These are phyloP conservation scores for Isichthys henryi DNA, from an alignment of 2,113 vertebrate genomes.

Conservation along the genomic window DNA sequence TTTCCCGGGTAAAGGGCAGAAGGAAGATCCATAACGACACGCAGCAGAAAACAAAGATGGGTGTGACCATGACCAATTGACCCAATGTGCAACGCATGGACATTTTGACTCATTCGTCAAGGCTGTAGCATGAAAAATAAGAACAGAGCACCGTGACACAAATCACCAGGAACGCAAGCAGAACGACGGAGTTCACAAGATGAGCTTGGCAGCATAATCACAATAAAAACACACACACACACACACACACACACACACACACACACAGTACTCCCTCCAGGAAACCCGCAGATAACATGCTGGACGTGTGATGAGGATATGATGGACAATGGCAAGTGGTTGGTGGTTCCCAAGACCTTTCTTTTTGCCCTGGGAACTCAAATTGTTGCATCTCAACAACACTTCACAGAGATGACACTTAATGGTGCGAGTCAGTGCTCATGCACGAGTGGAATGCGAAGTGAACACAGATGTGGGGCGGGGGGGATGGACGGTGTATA, in stretches of 20 bases:
- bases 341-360: background rate
- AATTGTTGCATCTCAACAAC: background rate
- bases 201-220: background rate
- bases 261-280: background rate
- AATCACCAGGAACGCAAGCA: background rate
- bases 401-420: background rate
- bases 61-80: slow-evolving; percentile 33
- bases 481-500: background rate
- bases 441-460: background rate
- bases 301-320: background rate
- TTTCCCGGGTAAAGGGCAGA: background rate
- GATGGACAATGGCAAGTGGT: background rate
- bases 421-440: background rate
- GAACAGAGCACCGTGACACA: background rate
- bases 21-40: background rate
- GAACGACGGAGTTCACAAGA: background rate
- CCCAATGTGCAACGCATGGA: slow-evolving; percentile 40
- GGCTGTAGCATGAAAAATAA: slow-evolving; percentile 11
- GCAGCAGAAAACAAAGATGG: background rate
- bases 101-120: slow-evolving; percentile 63
- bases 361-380: background rate
- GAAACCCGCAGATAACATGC: background rate
- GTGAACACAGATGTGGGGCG: background rate
- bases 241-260: too few relatives aligned
- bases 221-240: background rate